Evolutionary conservation across 2,797 vertebrate species (phyloP).

Genomic region (Falco concolor): DNA sequence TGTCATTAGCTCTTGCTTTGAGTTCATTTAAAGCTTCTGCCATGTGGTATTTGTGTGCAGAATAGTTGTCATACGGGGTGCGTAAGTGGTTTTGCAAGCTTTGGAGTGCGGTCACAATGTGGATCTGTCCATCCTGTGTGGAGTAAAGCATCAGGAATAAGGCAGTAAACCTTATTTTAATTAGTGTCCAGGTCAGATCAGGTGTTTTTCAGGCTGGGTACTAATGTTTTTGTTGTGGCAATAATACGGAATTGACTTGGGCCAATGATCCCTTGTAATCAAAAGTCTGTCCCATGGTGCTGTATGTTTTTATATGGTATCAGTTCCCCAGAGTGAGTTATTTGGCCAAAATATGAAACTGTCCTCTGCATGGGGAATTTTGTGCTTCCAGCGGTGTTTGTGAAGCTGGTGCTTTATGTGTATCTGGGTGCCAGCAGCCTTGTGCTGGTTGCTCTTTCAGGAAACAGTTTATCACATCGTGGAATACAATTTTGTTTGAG

Average conservation of each 20-base stretch:
- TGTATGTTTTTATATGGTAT: fast-evolving
- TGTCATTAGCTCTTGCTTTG: background rate
- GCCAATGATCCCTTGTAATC: fast-evolving
- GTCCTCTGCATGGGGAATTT: fast-evolving
- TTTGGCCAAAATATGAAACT: background rate
- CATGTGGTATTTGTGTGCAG: background rate
- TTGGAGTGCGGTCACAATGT: background rate
- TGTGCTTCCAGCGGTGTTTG: background rate
- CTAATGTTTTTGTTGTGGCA: background rate
- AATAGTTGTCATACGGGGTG: background rate
- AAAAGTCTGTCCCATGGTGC: background rate
- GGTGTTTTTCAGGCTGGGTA: background rate
- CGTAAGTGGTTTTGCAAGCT: background rate
- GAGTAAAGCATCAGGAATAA: background rate
- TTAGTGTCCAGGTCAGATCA: background rate
- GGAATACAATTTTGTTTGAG: background rate
- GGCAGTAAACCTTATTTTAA: background rate
- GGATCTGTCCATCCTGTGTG: background rate
- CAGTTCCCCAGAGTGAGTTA: background rate
- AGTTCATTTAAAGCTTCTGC: background rate
- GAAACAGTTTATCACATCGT: background rate
- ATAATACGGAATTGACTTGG: background rate
- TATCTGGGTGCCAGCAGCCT: background rate
- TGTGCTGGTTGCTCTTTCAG: background rate
- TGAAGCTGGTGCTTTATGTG: background rate